Percentiles rank a stretch among this genome's conserved stretches.
Conservation (phyloP, 2,888 invertebrate species). For the Yponomeuta malinellus region DNA sequence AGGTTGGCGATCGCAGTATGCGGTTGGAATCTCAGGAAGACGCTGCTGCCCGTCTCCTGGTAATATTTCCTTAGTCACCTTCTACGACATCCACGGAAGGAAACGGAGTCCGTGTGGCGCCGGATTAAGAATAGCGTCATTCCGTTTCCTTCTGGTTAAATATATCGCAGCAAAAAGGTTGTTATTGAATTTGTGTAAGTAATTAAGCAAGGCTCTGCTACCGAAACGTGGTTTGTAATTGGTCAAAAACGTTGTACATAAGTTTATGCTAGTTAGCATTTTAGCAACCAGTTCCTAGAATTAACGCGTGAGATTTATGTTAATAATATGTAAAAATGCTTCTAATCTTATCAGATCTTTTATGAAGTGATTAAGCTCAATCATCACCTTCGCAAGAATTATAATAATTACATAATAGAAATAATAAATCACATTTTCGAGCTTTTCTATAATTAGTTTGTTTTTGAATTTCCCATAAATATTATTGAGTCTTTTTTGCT, state of each 20-base stretch:
- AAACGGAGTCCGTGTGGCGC: no score
- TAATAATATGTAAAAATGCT: constrained; percentile 11
- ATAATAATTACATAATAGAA: background rate
- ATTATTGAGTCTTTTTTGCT: background rate
- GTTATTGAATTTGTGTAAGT: no score
- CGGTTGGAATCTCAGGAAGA: no score
- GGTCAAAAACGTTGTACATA: background rate
- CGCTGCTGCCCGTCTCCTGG: no score
- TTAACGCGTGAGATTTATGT: constrained; percentile 13
- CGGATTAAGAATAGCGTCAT: no score
- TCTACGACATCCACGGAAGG: no score
- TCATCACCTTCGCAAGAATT: constrained; percentile 8
- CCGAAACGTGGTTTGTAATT: background rate
- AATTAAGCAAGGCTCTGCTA: background rate
- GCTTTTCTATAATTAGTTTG: background rate
- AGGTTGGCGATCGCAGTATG: no score
- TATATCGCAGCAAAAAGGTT: no score
- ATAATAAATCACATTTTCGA: background rate
- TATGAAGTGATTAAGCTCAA: constrained; percentile 6
- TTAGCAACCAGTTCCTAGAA: constrained; percentile 21
- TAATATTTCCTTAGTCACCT: no score
- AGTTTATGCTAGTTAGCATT: constrained; percentile 47
- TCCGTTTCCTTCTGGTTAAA: no score
- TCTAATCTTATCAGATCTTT: constrained; percentile 12
- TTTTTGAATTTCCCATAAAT: background rate